A percentile compares a stretch with the other conserved stretches of the same genome.
Conservation (phyloP, 1,140 invertebrate species). For the Drosophila varians region DNA sequence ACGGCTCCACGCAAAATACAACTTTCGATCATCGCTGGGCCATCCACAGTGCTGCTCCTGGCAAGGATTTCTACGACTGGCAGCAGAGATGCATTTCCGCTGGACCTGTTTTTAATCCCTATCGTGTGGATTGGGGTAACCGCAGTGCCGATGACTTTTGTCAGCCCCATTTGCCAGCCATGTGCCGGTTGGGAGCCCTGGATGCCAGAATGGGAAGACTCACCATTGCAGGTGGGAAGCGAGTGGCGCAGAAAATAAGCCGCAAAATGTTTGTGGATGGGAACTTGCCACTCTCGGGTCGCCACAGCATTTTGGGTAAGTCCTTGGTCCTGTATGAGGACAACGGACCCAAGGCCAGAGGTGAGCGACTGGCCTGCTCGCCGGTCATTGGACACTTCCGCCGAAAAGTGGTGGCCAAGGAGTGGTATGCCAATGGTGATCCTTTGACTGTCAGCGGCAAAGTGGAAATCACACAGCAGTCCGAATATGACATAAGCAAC, state of each 20-base stretch:
- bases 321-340: slow-evolving; percentile 96
- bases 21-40: slow-evolving; percentile 91
- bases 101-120: slow-evolving; percentile 92
- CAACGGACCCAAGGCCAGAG: slow-evolving; percentile 92
- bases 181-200: slow-evolving; percentile 88
- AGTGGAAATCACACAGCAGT: slow-evolving; percentile 92
- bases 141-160: slow-evolving; percentile 85
- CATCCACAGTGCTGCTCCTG: slow-evolving; percentile 86
- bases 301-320: slow-evolving; percentile 90
- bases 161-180: slow-evolving; percentile 84
- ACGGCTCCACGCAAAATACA: slow-evolving; percentile 92
- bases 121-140: slow-evolving; percentile 86
- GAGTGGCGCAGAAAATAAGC: slow-evolving; percentile 87
- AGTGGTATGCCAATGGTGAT: slow-evolving; percentile 94
- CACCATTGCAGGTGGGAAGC: slow-evolving; percentile 89
- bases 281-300: slow-evolving; percentile 90
- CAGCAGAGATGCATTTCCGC: slow-evolving; percentile 92
- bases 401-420: slow-evolving; percentile 92
- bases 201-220: slow-evolving; percentile 89
- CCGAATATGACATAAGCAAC: slow-evolving; percentile 92
- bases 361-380: slow-evolving; percentile 94
- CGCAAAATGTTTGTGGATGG: slow-evolving; percentile 91
- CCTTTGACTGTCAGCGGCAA: slow-evolving; percentile 87
- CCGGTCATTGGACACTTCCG: slow-evolving; percentile 90
- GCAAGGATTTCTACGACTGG: slow-evolving; percentile 97